These are phyloP conservation scores for Philereme transversata DNA, from an alignment of 2,888 invertebrate species.

Conservation along the genomic window DNA sequence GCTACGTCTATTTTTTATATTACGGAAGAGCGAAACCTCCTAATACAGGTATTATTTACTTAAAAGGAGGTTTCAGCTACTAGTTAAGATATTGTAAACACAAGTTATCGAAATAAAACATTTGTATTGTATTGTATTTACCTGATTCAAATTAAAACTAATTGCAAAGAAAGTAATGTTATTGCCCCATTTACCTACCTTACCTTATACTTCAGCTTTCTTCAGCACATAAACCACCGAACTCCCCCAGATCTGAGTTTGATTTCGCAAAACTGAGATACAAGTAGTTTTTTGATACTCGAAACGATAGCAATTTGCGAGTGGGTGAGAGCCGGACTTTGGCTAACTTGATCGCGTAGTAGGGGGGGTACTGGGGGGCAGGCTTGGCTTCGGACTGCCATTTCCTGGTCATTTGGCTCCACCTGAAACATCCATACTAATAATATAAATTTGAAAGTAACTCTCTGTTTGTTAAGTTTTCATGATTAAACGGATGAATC, in stretches of 20 bases:
- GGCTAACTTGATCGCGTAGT: constrained; percentile 59
- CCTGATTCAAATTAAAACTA: neutral
- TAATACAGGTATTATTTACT: too few relatives aligned
- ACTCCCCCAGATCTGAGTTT: constrained; percentile 60
- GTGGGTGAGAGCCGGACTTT: constrained; percentile 55
- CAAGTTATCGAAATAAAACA: too few relatives aligned
- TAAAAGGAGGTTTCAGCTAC: too few relatives aligned
- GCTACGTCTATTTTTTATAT: too few relatives aligned
- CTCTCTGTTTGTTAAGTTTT: too few relatives aligned
- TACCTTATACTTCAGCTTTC: constrained; percentile 26
- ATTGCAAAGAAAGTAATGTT: too few relatives aligned
- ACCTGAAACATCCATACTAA: constrained; percentile 37
- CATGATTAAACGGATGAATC: too few relatives aligned
- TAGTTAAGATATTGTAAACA: too few relatives aligned
- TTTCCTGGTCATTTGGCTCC: constrained; percentile 36
- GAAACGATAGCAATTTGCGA: constrained; percentile 60
- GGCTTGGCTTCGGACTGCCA: constrained; percentile 32
- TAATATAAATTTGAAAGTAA: too few relatives aligned
- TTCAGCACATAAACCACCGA: constrained; percentile 55
- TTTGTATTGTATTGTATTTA: too few relatives aligned
- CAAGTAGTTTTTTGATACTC: constrained; percentile 66
- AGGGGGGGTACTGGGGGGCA: constrained; percentile 27
- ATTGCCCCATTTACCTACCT: neutral
- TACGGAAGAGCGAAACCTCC: too few relatives aligned
- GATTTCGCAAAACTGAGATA: constrained; percentile 66